A percentile compares a stretch with the other conserved stretches of the same genome.
These are phyloP conservation scores for Vultur gryphus DNA, from an alignment of 2,797 vertebrate species.

Conservation along the genomic window DNA sequence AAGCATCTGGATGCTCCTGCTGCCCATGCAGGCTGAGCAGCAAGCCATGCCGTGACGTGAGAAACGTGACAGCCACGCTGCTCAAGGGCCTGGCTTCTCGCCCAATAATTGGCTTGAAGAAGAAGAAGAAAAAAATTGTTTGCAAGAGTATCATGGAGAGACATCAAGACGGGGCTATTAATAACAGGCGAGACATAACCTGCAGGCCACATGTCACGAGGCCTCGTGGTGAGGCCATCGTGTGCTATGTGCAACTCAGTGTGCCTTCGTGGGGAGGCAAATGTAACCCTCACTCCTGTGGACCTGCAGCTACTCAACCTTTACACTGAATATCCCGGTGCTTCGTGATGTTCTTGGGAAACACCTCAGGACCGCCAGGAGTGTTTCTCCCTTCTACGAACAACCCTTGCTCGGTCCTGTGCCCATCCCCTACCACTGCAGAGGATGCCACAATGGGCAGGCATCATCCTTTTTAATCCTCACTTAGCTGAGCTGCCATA, in stretches of 20 bases:
- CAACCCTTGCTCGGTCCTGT: fast-evolving
- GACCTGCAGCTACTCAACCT: not conserved
- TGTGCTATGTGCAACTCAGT: not conserved
- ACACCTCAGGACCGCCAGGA: not conserved
- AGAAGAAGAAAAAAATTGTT: not conserved
- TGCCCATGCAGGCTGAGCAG: not conserved
- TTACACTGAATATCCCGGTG: not conserved
- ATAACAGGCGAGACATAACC: not conserved
- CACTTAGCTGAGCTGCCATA: not conserved
- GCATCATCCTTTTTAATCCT: not conserved
- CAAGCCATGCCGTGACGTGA: not conserved
- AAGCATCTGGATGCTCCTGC: not conserved
- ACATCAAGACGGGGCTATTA: not conserved
- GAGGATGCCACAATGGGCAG: not conserved
- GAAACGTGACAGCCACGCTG: conserved; percentile 22
- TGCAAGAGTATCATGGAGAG: not conserved
- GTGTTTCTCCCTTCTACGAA: not conserved
- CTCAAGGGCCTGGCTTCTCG: not conserved
- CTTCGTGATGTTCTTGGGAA: not conserved
- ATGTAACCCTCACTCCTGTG: not conserved
- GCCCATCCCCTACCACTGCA: not conserved
- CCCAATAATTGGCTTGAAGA: not conserved
- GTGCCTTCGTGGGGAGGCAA: not conserved
- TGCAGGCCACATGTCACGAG: not conserved
- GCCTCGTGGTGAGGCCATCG: not conserved